A percentile compares a stretch with the other conserved stretches of the same genome.
Evolutionary conservation across 2,797 vertebrate species (phyloP).

Genomic region (Bucorvus abyssinicus): DNA sequence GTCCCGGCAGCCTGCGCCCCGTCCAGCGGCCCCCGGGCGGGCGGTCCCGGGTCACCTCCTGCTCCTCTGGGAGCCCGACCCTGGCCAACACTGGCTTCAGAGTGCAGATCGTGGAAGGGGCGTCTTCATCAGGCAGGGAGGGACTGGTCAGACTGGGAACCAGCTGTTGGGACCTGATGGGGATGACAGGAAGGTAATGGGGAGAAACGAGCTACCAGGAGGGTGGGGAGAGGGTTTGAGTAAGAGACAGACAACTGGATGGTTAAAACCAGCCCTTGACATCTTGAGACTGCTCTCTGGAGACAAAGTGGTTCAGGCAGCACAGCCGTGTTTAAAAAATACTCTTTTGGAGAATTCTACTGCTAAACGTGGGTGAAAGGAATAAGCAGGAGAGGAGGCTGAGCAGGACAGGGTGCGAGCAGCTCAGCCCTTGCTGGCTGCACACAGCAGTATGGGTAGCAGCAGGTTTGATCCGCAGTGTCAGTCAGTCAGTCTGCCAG

Average conservation of each 20-base stretch:
- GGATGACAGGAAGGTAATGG: background rate
- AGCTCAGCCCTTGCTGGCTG: background rate
- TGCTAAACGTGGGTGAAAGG: background rate
- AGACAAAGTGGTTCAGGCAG: background rate
- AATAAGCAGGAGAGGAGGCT: background rate
- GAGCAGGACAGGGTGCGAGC: background rate
- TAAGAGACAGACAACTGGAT: background rate
- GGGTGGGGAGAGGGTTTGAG: background rate
- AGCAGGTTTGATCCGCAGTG: background rate
- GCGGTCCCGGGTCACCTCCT: background rate
- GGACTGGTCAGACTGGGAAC: background rate
- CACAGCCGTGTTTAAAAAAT: background rate
- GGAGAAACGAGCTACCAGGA: background rate
- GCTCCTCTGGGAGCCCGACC: background rate
- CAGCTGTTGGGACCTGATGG: background rate
- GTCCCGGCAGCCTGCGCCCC: background rate
- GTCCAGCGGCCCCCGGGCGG: background rate
- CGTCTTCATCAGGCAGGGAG: background rate
- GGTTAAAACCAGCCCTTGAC: background rate
- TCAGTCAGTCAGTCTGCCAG: background rate
- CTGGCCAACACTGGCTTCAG: background rate
- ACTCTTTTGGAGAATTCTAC: background rate
- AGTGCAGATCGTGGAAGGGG: accelerated
- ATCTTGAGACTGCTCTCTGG: background rate
- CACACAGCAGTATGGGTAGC: background rate